Evolutionary conservation across 2,113 vertebrate genomes (phyloP).

Genomic region (Scopus umbretta): DNA sequence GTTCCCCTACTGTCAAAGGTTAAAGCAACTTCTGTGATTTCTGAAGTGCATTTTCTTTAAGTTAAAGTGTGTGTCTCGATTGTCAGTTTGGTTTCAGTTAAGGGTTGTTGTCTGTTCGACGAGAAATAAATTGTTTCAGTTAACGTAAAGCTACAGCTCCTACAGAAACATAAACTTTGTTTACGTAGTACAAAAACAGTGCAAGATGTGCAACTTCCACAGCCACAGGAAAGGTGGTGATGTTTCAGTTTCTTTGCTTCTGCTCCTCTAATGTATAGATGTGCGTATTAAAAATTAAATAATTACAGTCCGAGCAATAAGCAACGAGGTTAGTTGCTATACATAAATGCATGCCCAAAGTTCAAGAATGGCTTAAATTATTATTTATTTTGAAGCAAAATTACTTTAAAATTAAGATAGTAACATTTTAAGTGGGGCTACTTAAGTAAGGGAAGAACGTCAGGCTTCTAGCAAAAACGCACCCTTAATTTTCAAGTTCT

Average conservation of each 20-base stretch:
- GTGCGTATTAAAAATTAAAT: not conserved
- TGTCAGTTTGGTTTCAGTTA: not conserved
- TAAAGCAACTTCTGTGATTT: not conserved
- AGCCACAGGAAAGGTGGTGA: not conserved
- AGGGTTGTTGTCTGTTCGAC: not conserved
- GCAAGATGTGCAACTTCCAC: not conserved
- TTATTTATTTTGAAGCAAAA: not conserved
- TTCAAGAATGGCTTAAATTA: not conserved
- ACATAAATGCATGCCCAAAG: not conserved
- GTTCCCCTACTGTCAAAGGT: not conserved
- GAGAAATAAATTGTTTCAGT: not conserved
- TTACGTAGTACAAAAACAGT: not conserved
- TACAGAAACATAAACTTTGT: not conserved
- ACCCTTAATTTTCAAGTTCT: not conserved
- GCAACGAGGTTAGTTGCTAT: not conserved
- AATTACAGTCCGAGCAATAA: not conserved
- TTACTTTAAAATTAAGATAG: not conserved
- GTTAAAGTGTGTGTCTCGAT: not conserved
- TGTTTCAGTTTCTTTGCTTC: not conserved
- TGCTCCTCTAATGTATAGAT: not conserved
- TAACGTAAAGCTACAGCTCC: not conserved
- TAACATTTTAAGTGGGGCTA: not conserved
- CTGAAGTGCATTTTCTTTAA: not conserved
- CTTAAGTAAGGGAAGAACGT: not conserved
- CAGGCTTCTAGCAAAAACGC: not conserved